A percentile compares a stretch with the other conserved stretches of the same genome.
phyloP scores from a whole-genome alignment of 2,888 invertebrate genomes.

The Nezara viridula region DNA sequence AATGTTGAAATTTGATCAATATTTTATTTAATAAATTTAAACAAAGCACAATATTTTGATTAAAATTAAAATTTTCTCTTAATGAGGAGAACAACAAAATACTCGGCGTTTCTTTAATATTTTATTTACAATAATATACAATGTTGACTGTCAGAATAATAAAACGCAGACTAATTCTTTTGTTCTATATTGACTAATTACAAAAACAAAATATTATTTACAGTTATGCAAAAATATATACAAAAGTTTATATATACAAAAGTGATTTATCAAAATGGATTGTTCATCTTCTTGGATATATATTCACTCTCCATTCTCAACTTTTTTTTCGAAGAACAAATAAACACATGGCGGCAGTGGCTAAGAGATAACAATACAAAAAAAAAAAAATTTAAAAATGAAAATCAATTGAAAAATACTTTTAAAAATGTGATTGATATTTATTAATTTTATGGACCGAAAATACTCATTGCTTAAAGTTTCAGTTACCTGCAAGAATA shows the following conservation, averaged over 20 bases:
- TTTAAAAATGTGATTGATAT: neutral
- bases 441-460: neutral
- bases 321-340: neutral
- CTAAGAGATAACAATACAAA: neutral
- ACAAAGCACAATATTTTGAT: too few relatives aligned
- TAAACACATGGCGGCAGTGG: conserved; percentile 10
- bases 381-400: neutral
- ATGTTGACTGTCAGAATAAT: neutral
- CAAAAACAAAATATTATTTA: neutral
- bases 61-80: neutral
- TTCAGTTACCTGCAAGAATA: conserved; percentile 52
- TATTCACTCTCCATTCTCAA: neutral
- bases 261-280: neutral
- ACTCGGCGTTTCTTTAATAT: neutral
- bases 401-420: neutral
- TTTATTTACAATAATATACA: neutral
- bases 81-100: neutral
- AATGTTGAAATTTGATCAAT: too few relatives aligned
- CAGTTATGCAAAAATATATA: neutral
- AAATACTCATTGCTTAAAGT: neutral
- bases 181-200: neutral
- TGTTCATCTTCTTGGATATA: neutral
- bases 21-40: too few relatives aligned
- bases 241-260: neutral
- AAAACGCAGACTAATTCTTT: neutral